Base-by-base conservation (phyloP, 2,888 invertebrate species). In the Villa cingulata region DNA sequence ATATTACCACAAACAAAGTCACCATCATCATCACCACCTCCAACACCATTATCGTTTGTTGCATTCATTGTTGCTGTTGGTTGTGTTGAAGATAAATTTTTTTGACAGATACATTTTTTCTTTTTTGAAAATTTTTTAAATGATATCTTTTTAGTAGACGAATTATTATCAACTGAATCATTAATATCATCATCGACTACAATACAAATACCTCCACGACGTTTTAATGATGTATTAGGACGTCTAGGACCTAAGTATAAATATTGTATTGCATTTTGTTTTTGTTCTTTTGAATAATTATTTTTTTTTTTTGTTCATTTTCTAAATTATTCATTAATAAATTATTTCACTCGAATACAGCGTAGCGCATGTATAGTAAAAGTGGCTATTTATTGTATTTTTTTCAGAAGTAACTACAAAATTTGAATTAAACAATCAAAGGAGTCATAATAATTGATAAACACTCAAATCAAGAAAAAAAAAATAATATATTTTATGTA, bases 171-270 rank as follows among this genome's bases (percentile, higher is more conserved):
- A 57, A 62, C 57, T 54, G 57, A 61, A 55, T 64, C 63, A 55
- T 62, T 59, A 53, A 65, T 65, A 49, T 68, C 67, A 54, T 64
- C 67, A 58, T 68, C 67, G 55, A 68, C 67, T 59, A 68, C 68
- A 54, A 68, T 68, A 59, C 68, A 68, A 57, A 68, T 69, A 57
- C 69, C 68, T 53, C 68, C 68, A 53, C 68, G 69, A 55, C 68
- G 61, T 53, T 65, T 68, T 34, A 68, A 59, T 49, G 67, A 68
- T 54, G 69, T 63, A 57, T 67, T 66, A 23, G n/a, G n/a, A 23
- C 53, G 48, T 51, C 50, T 51, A 44, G 56, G 52, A 55, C 56
- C 55, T 53, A 43, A 20, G 16, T 39, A 37, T 38, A 41, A 41
- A 45, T 44, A 19, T 43, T 49, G n/a, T 32, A n/a, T n/a, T n/a